phyloP scores from a whole-genome alignment of 1,140 invertebrate species.

The Pomphorhynchus laevis region DNA sequence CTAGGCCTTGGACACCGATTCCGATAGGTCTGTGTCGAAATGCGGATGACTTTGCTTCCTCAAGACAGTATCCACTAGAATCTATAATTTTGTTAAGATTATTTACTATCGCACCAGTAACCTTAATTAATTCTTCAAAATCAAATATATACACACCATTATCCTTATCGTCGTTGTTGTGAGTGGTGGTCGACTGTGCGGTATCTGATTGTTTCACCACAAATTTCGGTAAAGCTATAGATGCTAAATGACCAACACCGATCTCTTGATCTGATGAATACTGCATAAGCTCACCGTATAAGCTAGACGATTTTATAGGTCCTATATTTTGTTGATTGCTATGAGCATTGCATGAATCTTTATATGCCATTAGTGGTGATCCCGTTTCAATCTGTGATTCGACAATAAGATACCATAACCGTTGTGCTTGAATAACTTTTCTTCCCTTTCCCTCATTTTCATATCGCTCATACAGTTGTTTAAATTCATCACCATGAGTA shows the following conservation, averaged over 20 bases:
- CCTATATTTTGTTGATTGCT: conserved; percentile 89
- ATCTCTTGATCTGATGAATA: conserved; percentile 52
- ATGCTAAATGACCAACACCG: conserved; percentile 86
- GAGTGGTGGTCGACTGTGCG: too few relatives aligned
- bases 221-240: conserved; percentile 75
- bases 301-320: conserved; percentile 81
- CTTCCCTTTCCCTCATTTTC: conserved; percentile 39
- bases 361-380: conserved; percentile 82
- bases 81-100: conserved; percentile 95
- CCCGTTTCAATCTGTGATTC: conserved; percentile 86
- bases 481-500: conserved; percentile 69
- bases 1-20: conserved; percentile 3
- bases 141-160: conserved; percentile 34
- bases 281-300: conserved; percentile 85
- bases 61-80: conserved; percentile 67
- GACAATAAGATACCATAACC: conserved; percentile 64
- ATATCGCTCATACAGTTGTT: conserved; percentile 46
- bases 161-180: too few relatives aligned
- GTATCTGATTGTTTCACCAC: conserved; percentile 31
- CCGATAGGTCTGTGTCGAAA: neutral
- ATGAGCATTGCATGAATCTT: conserved; percentile 79
- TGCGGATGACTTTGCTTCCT: conserved; percentile 32
- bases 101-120: conserved; percentile 47
- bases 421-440: conserved; percentile 40
- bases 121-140: conserved; percentile 46